A percentile compares a stretch with the other conserved stretches of the same genome.
phyloP scores from a whole-genome alignment of 2,888 invertebrate species.

The Eupithecia abbreviata region DNA sequence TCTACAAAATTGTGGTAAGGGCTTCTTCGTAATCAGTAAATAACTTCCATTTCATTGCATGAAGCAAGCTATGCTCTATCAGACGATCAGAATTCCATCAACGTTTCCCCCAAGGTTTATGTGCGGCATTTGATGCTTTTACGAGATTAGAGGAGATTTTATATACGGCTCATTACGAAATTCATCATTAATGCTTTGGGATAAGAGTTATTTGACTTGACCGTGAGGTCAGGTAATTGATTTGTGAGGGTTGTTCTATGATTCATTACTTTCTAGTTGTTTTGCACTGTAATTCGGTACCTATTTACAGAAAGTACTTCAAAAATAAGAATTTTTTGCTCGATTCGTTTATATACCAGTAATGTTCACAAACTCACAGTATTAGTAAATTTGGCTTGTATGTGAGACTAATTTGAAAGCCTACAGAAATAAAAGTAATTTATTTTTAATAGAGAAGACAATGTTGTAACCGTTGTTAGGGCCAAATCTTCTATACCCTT shows the following conservation, averaged over 20 bases:
- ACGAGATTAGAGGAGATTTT: constrained; percentile 23
- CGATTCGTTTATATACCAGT: no score
- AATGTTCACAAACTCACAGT: no score
- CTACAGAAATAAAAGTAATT: no score
- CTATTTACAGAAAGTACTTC: no score
- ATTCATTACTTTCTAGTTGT: not conserved
- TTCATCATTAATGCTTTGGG: constrained; percentile 2
- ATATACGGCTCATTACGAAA: constrained; percentile 15
- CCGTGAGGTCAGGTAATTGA: not conserved
- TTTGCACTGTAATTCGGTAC: no score
- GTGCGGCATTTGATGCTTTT: constrained; percentile 18
- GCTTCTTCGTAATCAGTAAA: not conserved
- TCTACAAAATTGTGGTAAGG: not conserved
- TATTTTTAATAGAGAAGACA: no score
- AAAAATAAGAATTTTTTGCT: no score
- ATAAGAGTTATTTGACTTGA: not conserved
- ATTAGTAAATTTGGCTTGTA: no score
- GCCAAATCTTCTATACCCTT: no score
- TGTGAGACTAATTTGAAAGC: no score
- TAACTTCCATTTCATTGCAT: constrained; percentile 19
- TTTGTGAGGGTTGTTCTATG: not conserved
- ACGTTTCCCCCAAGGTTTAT: constrained; percentile 21
- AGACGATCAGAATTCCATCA: constrained; percentile 27
- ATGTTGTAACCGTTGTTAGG: no score
- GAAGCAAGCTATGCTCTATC: constrained; percentile 6